phyloP scores from a whole-genome alignment of 2,888 invertebrate species.

The Euplexia lucipara region DNA sequence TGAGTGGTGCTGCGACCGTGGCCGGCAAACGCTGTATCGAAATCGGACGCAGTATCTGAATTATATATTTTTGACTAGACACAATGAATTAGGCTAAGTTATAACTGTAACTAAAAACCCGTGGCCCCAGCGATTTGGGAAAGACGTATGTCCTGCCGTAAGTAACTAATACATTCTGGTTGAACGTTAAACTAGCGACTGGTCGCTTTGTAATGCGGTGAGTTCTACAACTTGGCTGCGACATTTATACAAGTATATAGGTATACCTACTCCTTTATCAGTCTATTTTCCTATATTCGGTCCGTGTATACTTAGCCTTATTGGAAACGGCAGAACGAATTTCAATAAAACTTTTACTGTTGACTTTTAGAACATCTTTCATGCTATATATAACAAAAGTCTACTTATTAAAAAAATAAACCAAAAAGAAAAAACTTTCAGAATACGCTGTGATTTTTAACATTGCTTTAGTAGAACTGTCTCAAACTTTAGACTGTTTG shows the following conservation, averaged over 20 bases:
- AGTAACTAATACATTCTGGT: too few species aligned
- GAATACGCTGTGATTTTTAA: slow-evolving; percentile 23
- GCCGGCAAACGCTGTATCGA: too few species aligned
- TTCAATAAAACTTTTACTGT: background rate
- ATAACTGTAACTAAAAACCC: too few species aligned
- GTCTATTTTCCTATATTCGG: background rate
- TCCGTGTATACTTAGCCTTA: background rate
- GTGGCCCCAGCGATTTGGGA: too few species aligned
- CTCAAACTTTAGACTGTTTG: background rate
- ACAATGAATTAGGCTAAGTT: too few species aligned
- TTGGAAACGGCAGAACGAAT: background rate
- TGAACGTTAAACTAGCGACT: too few species aligned
- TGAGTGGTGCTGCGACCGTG: too few species aligned
- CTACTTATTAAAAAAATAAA: background rate
- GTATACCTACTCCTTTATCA: background rate
- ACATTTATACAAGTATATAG: background rate
- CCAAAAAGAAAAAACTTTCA: background rate
- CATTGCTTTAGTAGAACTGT: background rate
- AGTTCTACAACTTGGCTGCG: too few species aligned
- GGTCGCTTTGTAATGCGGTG: too few species aligned
- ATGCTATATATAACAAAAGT: background rate
- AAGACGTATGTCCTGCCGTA: too few species aligned
- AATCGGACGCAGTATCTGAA: too few species aligned
- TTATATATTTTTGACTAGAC: too few species aligned
- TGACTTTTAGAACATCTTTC: background rate